Evolutionary conservation across 2,797 vertebrate genomes (phyloP).

Genomic region (Hozukius guyotensis): DNA sequence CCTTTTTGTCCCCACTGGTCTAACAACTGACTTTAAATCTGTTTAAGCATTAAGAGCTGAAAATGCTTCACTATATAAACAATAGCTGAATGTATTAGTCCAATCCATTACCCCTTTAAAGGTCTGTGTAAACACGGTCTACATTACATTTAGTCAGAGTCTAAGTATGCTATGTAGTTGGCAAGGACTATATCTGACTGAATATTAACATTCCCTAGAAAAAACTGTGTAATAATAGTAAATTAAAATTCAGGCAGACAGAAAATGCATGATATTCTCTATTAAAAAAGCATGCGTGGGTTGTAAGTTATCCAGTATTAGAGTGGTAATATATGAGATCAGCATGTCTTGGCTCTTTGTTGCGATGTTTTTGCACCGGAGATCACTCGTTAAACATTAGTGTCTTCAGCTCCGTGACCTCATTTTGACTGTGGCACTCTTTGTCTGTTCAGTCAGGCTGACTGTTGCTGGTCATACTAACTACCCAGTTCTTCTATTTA

Average conservation of each 20-base stretch:
- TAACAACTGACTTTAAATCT: slow-evolving; percentile 17
- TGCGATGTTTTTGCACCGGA: not conserved
- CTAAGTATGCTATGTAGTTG: not conserved
- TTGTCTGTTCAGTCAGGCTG: not conserved
- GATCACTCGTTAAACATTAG: not conserved
- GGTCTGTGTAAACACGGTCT: not conserved
- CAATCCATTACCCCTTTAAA: not conserved
- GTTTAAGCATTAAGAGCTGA: slow-evolving; percentile 7
- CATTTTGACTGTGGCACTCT: slow-evolving; percentile 1
- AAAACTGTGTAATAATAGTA: not conserved
- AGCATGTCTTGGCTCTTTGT: not conserved
- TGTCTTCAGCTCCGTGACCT: not conserved
- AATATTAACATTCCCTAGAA: not conserved
- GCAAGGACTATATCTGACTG: not conserved
- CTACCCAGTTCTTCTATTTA: slow-evolving; percentile 6
- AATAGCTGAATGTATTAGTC: slow-evolving; percentile 15
- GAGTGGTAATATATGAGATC: not conserved
- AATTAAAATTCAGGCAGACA: not conserved
- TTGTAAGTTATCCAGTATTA: not conserved
- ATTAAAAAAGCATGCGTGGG: not conserved
- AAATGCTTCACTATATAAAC: slow-evolving; percentile 18
- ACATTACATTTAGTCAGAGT: not conserved
- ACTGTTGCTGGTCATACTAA: slow-evolving; percentile 12
- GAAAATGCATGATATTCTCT: not conserved
- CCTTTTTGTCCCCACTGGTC: not conserved